phyloP scores from a whole-genome alignment of 1,140 invertebrate species.

The Caenorhabditis inopinata region DNA sequence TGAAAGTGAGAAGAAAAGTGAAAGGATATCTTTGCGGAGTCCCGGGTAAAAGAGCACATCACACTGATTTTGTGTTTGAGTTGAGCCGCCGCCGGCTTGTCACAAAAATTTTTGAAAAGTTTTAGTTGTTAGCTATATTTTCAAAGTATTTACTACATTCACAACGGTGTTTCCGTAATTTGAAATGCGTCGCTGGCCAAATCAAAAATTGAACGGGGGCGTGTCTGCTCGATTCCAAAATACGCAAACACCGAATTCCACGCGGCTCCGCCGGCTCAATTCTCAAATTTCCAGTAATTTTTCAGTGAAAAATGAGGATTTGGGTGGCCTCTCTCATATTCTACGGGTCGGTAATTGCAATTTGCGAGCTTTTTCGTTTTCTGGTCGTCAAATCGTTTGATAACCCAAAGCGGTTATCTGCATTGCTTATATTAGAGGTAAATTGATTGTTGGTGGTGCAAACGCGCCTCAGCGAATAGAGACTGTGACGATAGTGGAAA shows the following conservation, averaged over 20 bases:
- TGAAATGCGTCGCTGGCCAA: too few species aligned
- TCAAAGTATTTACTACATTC: too few species aligned
- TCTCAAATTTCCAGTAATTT: too few species aligned
- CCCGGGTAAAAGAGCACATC: slow-evolving; percentile 27
- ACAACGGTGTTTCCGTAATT: too few species aligned
- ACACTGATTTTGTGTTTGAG: slow-evolving; percentile 14
- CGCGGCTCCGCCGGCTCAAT: too few species aligned
- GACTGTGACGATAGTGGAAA: too few species aligned
- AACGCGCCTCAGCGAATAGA: too few species aligned
- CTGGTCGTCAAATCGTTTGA: slow-evolving; percentile 31
- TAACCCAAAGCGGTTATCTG: slow-evolving; percentile 38
- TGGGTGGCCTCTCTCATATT: slow-evolving; percentile 52
- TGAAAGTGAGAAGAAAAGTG: neutral
- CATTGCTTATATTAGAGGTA: slow-evolving; percentile 46
- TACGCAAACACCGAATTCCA: too few species aligned
- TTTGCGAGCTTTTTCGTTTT: slow-evolving; percentile 43
- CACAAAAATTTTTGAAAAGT: neutral
- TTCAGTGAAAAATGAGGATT: slow-evolving; percentile 36
- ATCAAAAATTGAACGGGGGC: too few species aligned
- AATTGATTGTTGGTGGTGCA: too few species aligned
- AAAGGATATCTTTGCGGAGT: slow-evolving; percentile 1
- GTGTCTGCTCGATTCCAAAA: too few species aligned
- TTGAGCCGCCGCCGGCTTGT: neutral
- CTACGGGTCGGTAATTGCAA: slow-evolving; percentile 43
- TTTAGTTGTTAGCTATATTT: too few species aligned